Evolutionary conservation across 2,113 vertebrate genomes (phyloP).

Genomic region (Ageneiosus marmoratus): DNA sequence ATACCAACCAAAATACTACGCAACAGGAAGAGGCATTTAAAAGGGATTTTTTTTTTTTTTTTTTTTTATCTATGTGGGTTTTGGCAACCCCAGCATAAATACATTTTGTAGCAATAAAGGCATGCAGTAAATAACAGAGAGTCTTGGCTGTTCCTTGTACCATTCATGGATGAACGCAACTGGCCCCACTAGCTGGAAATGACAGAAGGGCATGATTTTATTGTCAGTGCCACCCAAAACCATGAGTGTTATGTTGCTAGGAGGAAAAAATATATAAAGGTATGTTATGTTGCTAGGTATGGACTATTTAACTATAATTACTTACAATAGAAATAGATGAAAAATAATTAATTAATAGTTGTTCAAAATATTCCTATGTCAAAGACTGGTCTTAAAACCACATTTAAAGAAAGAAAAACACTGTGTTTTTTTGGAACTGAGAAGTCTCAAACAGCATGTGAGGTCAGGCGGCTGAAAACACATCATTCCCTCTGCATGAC

Average conservation of each 20-base stretch:
- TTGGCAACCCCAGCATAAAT: not conserved
- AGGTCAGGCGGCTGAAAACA: not conserved
- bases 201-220: not conserved
- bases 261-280: not conserved
- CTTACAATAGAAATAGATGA: not conserved
- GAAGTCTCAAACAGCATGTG: not conserved
- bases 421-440: not conserved
- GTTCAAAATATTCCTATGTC: not conserved
- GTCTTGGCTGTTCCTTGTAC: not conserved
- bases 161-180: not conserved
- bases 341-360: not conserved
- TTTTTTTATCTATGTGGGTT: not conserved
- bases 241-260: not conserved
- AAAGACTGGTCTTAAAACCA: not conserved
- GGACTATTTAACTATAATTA: not conserved
- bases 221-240: not conserved
- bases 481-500: slow-evolving; percentile 31
- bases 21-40: not conserved
- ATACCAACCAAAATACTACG: not conserved
- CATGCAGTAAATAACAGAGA: slow-evolving; percentile 7
- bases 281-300: not conserved
- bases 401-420: not conserved
- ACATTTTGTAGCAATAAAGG: not conserved
- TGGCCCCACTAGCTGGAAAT: not conserved
- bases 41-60: not conserved